phyloP scores from a whole-genome alignment of 2,113 vertebrate genomes.

The Sceloporus tristichus region DNA sequence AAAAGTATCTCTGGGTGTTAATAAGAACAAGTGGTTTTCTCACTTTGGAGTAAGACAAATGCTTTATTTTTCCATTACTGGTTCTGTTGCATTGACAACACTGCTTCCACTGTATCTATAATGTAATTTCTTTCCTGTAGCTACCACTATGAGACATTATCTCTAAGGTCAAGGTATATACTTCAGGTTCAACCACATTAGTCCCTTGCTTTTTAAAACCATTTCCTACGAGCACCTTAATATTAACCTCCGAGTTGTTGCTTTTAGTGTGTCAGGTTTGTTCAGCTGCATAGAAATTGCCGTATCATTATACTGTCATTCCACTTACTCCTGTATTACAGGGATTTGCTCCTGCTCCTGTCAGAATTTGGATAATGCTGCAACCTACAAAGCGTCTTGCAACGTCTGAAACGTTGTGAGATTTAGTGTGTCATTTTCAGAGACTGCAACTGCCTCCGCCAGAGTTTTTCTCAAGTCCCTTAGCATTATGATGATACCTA shows the following conservation, averaged over 20 bases:
- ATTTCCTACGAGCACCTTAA: background rate
- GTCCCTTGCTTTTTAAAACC: constrained; percentile 36
- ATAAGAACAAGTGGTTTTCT: background rate
- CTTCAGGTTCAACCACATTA: constrained; percentile 43
- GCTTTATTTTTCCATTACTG: constrained; percentile 17
- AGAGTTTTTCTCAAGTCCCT: background rate
- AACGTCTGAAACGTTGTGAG: background rate
- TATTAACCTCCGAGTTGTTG: constrained; percentile 37
- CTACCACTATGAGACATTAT: constrained; percentile 62
- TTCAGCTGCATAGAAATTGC: constrained; percentile 33
- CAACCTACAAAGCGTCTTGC: background rate
- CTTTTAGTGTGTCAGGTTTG: constrained; percentile 16
- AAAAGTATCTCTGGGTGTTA: background rate
- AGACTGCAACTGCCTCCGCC: background rate
- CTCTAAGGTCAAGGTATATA: constrained; percentile 59
- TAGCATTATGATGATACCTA: background rate
- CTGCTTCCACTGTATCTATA: constrained; percentile 58
- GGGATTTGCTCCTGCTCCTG: background rate
- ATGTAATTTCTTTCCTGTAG: constrained; percentile 60
- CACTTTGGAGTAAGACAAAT: background rate
- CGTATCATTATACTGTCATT: constrained; percentile 12
- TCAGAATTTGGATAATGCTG: background rate
- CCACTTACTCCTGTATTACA: background rate
- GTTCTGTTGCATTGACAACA: background rate
- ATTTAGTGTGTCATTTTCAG: background rate